These are phyloP conservation scores for Neosilurus mollespiculum DNA, from an alignment of 2,797 vertebrate genomes.

Conservation along the genomic window DNA sequence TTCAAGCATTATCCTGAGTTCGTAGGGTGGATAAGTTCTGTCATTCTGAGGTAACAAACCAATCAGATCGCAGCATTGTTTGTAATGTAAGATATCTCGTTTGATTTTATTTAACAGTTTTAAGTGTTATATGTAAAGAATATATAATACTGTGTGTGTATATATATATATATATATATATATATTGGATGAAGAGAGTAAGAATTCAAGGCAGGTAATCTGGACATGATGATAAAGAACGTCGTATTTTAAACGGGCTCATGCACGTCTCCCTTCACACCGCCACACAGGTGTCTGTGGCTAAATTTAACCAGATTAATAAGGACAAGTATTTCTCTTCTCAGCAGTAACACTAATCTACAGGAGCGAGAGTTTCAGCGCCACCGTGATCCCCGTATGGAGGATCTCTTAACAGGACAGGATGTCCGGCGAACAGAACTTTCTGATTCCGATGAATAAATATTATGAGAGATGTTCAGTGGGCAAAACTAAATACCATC, in stretches of 20 bases:
- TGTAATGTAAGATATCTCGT: no score
- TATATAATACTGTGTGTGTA: no score
- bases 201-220: neutral
- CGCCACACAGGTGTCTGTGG: neutral
- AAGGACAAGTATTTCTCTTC: neutral
- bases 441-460: neutral
- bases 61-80: no score
- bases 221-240: constrained; percentile 2
- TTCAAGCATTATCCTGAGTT: no score
- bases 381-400: neutral
- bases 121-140: no score
- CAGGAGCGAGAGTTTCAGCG: neutral
- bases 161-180: no score
- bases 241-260: neutral
- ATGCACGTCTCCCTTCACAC: neutral
- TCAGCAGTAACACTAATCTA: neutral
- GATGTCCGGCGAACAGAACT: neutral
- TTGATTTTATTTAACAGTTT: no score
- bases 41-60: no score
- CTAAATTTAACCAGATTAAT: neutral
- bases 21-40: no score
- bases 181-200: neutral
- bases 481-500: no score
- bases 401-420: neutral
- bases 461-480: neutral